Conservation (phyloP, 2,888 invertebrate species). For the Hydroisotoma schaefferi region DNA sequence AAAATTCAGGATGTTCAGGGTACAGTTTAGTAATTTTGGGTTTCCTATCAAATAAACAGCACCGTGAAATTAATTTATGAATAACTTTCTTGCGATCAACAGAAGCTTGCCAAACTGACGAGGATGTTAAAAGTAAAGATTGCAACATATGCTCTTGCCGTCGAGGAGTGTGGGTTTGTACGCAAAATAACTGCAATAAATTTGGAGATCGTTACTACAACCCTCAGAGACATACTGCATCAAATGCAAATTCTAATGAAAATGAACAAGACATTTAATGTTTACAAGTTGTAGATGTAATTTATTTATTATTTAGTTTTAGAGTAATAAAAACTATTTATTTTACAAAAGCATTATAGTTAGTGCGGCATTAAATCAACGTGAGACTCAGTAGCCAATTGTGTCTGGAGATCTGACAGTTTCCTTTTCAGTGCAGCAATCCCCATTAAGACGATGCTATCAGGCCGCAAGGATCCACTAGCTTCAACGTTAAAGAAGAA, state of each 20-base stretch:
- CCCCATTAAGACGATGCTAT: slow-evolving; percentile 94
- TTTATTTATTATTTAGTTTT: slow-evolving; percentile 6
- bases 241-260: no score
- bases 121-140: slow-evolving; percentile 45
- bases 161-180: slow-evolving; percentile 43
- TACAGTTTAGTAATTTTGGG: background rate
- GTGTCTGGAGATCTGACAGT: slow-evolving; percentile 89
- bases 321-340: slow-evolving; percentile 2
- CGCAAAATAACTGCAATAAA: slow-evolving; percentile 42
- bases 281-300: background rate
- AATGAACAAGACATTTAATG: slow-evolving; percentile 8
- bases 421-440: slow-evolving; percentile 91
- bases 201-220: slow-evolving; percentile 41
- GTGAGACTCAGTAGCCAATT: slow-evolving; percentile 80
- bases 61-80: background rate
- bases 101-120: slow-evolving; percentile 44
- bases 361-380: slow-evolving; percentile 66
- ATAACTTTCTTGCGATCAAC: slow-evolving; percentile 5
- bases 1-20: background rate
- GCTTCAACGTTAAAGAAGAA: slow-evolving; percentile 97
- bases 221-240: slow-evolving; percentile 13
- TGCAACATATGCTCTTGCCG: slow-evolving; percentile 46
- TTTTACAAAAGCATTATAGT: slow-evolving; percentile 8
- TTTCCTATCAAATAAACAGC: background rate
- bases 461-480: slow-evolving; percentile 88